A percentile compares a stretch with the other conserved stretches of the same genome.
phyloP scores from a whole-genome alignment of 2,113 vertebrate species.

The Parotia lawesii region DNA sequence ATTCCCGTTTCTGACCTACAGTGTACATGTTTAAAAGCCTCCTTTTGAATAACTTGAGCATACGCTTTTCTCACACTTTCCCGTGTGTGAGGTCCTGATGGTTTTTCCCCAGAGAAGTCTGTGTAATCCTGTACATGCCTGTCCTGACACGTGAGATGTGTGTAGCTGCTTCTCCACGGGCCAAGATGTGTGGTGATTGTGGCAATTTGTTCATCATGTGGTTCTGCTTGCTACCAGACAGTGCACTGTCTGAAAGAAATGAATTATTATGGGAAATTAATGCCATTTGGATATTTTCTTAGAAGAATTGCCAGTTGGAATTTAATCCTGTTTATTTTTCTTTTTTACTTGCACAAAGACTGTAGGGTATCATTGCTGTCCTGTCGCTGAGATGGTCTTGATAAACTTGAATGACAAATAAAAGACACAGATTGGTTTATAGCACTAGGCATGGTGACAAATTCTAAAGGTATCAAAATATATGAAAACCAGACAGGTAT shows the following conservation, averaged over 20 bases:
- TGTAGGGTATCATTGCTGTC: neutral
- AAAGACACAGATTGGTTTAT: neutral
- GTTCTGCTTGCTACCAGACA: neutral
- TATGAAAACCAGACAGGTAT: neutral
- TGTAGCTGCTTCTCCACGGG: neutral
- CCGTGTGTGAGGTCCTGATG: neutral
- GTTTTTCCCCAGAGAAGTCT: neutral
- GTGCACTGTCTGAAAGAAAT: slow-evolving; percentile 1
- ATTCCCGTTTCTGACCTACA: neutral
- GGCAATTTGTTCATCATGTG: neutral
- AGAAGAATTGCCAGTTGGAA: neutral
- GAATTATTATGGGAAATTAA: neutral
- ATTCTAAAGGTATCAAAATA: neutral
- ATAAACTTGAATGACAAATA: slow-evolving; percentile 17
- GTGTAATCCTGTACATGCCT: neutral
- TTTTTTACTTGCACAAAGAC: slow-evolving; percentile 38
- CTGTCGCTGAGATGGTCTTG: neutral
- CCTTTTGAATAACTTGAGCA: neutral
- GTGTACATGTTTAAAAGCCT: neutral
- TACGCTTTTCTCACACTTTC: neutral
- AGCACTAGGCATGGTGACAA: neutral
- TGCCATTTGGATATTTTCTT: neutral
- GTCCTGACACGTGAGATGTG: neutral
- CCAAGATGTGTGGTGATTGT: neutral
- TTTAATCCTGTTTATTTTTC: neutral